phyloP scores from a whole-genome alignment of 2,113 vertebrate genomes.

The Nematolebias whitei region DNA sequence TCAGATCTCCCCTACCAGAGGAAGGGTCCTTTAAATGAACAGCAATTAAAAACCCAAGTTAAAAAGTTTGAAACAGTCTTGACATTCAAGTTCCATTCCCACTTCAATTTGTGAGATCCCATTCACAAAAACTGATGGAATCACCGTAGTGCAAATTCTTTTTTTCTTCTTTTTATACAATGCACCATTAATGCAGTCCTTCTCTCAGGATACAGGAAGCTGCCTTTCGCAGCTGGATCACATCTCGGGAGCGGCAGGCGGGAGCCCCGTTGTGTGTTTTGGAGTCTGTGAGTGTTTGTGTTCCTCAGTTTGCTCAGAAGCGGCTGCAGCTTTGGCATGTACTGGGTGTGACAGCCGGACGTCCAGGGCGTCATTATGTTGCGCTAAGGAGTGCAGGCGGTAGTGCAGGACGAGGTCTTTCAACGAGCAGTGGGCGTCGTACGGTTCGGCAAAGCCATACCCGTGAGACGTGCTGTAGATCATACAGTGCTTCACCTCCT shows the following conservation, averaged over 20 bases:
- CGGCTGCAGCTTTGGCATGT: constrained; percentile 85
- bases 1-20: constrained; percentile 40
- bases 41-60: constrained; percentile 62
- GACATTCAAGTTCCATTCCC: constrained; percentile 79
- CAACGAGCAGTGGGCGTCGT: constrained; percentile 91
- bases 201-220: constrained; percentile 69
- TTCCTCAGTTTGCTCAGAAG: constrained; percentile 83
- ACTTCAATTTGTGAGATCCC: constrained; percentile 73
- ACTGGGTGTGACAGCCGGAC: constrained; percentile 93
- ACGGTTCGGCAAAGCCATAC: constrained; percentile 94
- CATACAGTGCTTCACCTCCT: constrained; percentile 96
- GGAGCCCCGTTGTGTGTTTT: constrained; percentile 68
- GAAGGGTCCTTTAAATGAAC: constrained; percentile 55
- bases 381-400: constrained; percentile 91
- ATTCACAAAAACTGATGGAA: constrained; percentile 73
- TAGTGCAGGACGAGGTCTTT: constrained; percentile 97
- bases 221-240: constrained; percentile 44
- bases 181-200: constrained; percentile 71
- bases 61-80: constrained; percentile 56
- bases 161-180: constrained; percentile 33
- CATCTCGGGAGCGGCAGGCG: constrained; percentile 75
- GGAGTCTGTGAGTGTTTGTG: constrained; percentile 77
- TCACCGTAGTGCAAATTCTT: constrained; percentile 75
- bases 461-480: constrained; percentile 94
- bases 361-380: constrained; percentile 96